These are phyloP conservation scores for Acrossocheilus fasciatus DNA, from an alignment of 2,797 vertebrate species.

Conservation along the genomic window DNA sequence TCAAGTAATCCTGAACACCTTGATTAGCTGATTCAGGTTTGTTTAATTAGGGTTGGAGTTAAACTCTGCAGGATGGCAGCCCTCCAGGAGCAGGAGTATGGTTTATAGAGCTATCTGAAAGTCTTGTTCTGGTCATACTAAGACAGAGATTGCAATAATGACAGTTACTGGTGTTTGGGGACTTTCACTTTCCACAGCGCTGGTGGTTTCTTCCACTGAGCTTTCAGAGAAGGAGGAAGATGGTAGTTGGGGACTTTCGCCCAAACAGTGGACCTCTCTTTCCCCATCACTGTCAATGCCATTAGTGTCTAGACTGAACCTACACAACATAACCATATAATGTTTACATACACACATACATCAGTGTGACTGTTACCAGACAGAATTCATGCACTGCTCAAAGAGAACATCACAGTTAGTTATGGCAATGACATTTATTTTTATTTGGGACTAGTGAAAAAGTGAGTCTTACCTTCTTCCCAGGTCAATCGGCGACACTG, in stretches of 20 bases:
- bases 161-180: constrained; percentile 36
- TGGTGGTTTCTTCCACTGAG: constrained; percentile 64
- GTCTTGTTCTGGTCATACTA: background rate
- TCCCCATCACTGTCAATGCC: constrained; percentile 82
- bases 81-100: background rate
- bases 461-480: constrained; percentile 80
- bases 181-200: constrained; percentile 38
- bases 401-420: background rate
- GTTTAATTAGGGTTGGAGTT: background rate
- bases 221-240: constrained; percentile 47
- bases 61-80: background rate
- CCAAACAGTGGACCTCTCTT: constrained; percentile 71
- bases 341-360: constrained; percentile 8
- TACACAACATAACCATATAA: constrained; percentile 61
- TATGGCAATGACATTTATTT: background rate
- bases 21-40: background rate
- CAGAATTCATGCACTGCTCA: background rate
- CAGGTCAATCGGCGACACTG: constrained; percentile 80
- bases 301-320: constrained; percentile 84
- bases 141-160: background rate
- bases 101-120: background rate
- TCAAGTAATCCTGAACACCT: background rate
- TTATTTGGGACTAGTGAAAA: background rate
- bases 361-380: background rate
- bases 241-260: constrained; percentile 44